A percentile compares a stretch with the other conserved stretches of the same genome.
These are phyloP conservation scores for Amphiprion clarkii DNA, from an alignment of 2,797 vertebrate species.

Conservation along the genomic window DNA sequence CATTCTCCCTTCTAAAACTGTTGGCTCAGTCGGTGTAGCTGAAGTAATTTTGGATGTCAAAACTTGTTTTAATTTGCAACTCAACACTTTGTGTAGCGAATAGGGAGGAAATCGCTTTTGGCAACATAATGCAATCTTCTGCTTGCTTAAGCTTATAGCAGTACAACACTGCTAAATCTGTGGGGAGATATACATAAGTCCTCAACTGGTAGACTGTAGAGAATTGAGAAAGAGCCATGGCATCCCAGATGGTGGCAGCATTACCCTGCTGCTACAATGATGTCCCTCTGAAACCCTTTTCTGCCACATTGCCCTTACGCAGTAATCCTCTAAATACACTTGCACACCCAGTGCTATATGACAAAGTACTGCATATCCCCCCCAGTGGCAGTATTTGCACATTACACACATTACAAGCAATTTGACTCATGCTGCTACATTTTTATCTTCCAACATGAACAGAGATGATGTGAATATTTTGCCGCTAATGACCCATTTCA, in stretches of 20 bases:
- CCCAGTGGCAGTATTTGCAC: conserved; percentile 76
- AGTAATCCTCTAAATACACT: conserved; percentile 61
- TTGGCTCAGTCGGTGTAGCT: background rate
- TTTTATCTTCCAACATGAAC: conserved; percentile 69
- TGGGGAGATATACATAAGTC: conserved; percentile 31
- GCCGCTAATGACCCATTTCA: conserved; percentile 73
- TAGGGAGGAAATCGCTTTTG: conserved; percentile 31
- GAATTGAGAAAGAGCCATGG: conserved; percentile 33
- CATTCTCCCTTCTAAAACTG: conserved; percentile 15
- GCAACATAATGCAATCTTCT: conserved; percentile 38
- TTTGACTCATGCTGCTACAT: conserved; percentile 75
- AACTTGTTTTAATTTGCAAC: conserved; percentile 26
- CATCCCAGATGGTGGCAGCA: conserved; percentile 79
- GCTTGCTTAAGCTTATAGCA: conserved; percentile 30
- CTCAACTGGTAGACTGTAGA: conserved; percentile 44
- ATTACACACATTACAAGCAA: conserved; percentile 75
- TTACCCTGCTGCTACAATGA: conserved; percentile 60
- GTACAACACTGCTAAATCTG: conserved; percentile 30
- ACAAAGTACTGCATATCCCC: conserved; percentile 55
- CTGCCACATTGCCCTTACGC: conserved; percentile 61
- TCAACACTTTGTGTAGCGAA: conserved; percentile 22
- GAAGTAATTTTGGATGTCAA: conserved; percentile 4
- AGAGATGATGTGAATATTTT: conserved; percentile 72
- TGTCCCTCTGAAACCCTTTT: conserved; percentile 56
- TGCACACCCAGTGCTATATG: conserved; percentile 53